Evolutionary conservation across 2,888 invertebrate species (phyloP), one percentile per base, ranked within the genome.

Genomic region (Patella caerulea): DNA sequence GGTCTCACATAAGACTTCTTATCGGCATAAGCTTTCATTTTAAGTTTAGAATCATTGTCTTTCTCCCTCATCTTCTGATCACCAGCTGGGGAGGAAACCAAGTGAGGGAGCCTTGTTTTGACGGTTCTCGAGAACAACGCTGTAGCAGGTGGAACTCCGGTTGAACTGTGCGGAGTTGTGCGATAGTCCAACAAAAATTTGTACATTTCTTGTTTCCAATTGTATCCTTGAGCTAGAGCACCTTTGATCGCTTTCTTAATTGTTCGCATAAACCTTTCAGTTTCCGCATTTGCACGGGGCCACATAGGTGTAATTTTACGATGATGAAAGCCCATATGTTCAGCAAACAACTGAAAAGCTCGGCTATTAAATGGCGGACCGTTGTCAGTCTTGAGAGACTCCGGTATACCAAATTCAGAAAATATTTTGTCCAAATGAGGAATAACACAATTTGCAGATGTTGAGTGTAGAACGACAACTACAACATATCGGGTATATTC

Each of bases 361-460:
- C 34, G 34, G 34, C 73, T 53, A 19, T 75, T 73, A 24, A 79
- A 79, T 14, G 79, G 76, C 7, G 72, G 56, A 1, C 72, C 71
- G 69, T 78, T 80, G 56, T 78, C 79, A 2, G 73, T 72, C 70
- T 81, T 79, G 2, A 79, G 19, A 11, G 24, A 11, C 11, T 77
- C 54, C 3, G 79, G 79, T 1, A 79, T 59, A 3, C 76, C 76
- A 71, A 75, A 77, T 71, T 73, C 56, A 15, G 77, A 55, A 29
- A 81, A 79, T 12, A 79, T 74, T 72, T 74, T 75, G 74, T 81
- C 79, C 24, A 81, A 59, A 59, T 29, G 34, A 15, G 79, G 79
- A 15, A 79, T 81, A 17, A 79, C 72, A 7, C 55, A 71, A 4
- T n/a, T 45, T 11, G 75, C 55, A 12, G 72, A 72, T 52, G 75